Evolutionary conservation across 2,797 vertebrate species (phyloP), one percentile per base, ranked within the genome.

Genomic region (Micromesistius poutassou): DNA sequence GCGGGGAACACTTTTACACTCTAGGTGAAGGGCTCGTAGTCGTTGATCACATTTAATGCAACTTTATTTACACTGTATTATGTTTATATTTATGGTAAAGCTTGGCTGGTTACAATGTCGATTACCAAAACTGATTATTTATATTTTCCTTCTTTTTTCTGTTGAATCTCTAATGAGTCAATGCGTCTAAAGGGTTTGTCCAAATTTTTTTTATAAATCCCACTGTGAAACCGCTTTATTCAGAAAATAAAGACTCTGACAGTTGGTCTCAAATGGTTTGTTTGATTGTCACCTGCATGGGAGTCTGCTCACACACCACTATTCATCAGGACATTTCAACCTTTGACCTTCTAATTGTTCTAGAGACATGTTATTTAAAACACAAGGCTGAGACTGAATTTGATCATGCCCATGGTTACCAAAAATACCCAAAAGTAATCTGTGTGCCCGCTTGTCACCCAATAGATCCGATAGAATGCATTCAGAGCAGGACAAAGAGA

Each of bases 101-200:
- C 86, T 90, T 93, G 90, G 87, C 91, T 91, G 89, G 90, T 91
- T 90, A 93, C 90, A 92, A 91, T 90, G 91, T 90, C 87, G 91
- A 73, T 91, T 91, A 91, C 90, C 90, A 75, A 87, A 82, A 81
- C 30, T 2, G 77, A 68, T 31, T 76, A 78, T 73, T 81, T 1
- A 77, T 73, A 40, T 74, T 71, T 80, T 85, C 86, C 87, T 90
- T 89, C 90, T 86, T 89, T 78, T 87, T 28, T 28, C 62, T 28
- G 62, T 28, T 66, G 33, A 35, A 35, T 66, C n/a, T 66, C 25
- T 66, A 62, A 62, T 66, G 16, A n/a, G 55, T 25, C 25, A n/a
- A 62, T 62, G n/a, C 28, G 62, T 12, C n/a, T 66, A 28, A 28
- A 66, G 62, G 2, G 1, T 25, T n/a, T 25, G 22, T 25, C 55